Evolutionary conservation across 2,888 invertebrate genomes (phyloP).

Genomic region (Unio pictorum): DNA sequence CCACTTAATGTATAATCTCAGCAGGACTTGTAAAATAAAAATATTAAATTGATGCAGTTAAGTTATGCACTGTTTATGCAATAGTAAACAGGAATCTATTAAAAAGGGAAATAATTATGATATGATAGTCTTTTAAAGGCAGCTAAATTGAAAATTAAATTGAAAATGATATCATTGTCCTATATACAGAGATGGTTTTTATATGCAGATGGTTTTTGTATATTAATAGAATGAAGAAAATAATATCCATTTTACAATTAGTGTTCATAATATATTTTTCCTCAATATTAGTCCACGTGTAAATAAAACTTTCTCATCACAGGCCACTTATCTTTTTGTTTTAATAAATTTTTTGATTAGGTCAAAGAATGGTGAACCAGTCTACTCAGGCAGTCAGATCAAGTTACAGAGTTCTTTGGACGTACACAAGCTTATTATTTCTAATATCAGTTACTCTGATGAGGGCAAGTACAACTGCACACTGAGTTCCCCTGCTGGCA

Average conservation of each 20-base stretch:
- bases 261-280: no score
- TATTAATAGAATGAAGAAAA: no score
- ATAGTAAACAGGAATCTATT: no score
- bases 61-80: no score
- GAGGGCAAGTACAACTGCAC: slow-evolving; percentile 51
- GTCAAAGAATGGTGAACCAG: slow-evolving; percentile 87
- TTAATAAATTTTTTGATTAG: slow-evolving; percentile 63
- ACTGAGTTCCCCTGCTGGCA: slow-evolving; percentile 44
- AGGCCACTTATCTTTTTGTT: no score
- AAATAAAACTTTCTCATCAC: no score
- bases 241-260: no score
- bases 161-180: background rate
- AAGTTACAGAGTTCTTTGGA: slow-evolving; percentile 87
- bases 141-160: background rate
- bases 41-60: background rate
- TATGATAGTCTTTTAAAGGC: background rate
- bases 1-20: background rate
- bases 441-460: slow-evolving; percentile 35
- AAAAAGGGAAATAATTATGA: no score
- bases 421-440: slow-evolving; percentile 77
- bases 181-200: background rate
- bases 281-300: no score
- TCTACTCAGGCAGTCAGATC: slow-evolving; percentile 82
- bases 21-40: background rate
- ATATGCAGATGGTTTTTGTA: no score